phyloP scores from a whole-genome alignment of 2,888 invertebrate genomes.

The Entomobrya multifasciata region DNA sequence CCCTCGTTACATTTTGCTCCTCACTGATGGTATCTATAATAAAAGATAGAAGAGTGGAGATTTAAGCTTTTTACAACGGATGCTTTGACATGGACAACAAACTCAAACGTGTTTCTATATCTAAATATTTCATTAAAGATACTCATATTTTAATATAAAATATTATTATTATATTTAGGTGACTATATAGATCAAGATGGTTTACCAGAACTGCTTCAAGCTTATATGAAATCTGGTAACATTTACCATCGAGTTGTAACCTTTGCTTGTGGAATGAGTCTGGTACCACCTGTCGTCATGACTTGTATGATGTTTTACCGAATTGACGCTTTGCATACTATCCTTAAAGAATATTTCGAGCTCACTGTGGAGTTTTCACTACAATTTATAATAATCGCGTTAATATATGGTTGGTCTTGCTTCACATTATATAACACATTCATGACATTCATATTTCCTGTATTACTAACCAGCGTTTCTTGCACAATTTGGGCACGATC shows the following conservation, averaged over 20 bases:
- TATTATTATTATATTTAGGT: too few species aligned
- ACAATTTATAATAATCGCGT: background rate
- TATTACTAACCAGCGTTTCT: background rate
- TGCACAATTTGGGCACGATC: background rate
- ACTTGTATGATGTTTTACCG: constrained; percentile 22
- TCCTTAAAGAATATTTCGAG: background rate
- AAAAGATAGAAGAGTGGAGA: background rate
- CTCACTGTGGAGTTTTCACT: background rate
- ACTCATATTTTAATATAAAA: too few species aligned
- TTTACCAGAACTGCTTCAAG: too few species aligned
- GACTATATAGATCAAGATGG: too few species aligned
- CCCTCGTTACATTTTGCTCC: background rate
- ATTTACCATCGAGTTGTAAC: too few species aligned
- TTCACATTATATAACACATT: constrained; percentile 26
- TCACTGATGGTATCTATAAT: background rate
- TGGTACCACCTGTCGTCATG: constrained; percentile 12
- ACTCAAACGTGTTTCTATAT: background rate
- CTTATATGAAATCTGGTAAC: too few species aligned
- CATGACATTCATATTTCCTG: background rate
- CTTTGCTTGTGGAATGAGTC: too few species aligned
- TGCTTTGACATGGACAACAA: constrained; percentile 4
- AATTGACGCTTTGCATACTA: constrained; percentile 1
- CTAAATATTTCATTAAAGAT: too few species aligned
- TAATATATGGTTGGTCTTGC: background rate
- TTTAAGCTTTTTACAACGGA: constrained; percentile 5